These are phyloP conservation scores for Oxyruncus cristatus DNA, from an alignment of 2,113 vertebrate species.

Conservation along the genomic window DNA sequence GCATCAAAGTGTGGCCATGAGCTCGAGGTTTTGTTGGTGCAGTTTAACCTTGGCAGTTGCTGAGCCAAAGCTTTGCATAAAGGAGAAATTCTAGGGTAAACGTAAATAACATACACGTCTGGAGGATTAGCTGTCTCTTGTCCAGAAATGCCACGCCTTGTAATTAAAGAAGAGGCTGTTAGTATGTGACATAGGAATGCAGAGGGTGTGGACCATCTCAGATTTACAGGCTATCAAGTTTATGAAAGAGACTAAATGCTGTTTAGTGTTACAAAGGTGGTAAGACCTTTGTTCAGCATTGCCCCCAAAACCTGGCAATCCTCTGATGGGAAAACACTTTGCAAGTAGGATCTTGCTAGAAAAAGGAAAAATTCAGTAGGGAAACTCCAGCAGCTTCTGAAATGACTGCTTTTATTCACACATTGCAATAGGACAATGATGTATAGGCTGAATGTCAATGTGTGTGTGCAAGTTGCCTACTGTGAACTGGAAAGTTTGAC, in stretches of 20 bases:
- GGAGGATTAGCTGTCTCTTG: slow-evolving; percentile 55
- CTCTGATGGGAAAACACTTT: slow-evolving; percentile 50
- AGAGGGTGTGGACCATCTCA: slow-evolving; percentile 53
- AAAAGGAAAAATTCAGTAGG: slow-evolving; percentile 49
- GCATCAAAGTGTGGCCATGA: slow-evolving; percentile 47
- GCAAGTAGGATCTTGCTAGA: slow-evolving; percentile 68
- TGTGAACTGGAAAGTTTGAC: slow-evolving; percentile 32
- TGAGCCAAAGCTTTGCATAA: slow-evolving; percentile 10
- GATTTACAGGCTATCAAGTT: slow-evolving; percentile 48
- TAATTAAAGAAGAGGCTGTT: slow-evolving; percentile 73
- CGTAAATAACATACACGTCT: slow-evolving; percentile 39
- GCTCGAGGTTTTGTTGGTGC: background rate
- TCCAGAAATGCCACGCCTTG: slow-evolving; percentile 72
- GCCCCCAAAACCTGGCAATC: slow-evolving; percentile 60
- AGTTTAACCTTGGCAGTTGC: background rate
- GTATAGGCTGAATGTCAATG: background rate
- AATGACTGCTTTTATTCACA: slow-evolving; percentile 7
- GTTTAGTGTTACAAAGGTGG: slow-evolving; percentile 53
- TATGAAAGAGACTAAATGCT: slow-evolving; percentile 59
- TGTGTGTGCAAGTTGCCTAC: background rate
- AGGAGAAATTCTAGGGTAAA: slow-evolving; percentile 33
- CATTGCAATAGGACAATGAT: background rate
- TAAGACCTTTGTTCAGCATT: slow-evolving; percentile 56
- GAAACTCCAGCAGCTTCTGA: slow-evolving; percentile 22
- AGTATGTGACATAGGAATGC: slow-evolving; percentile 56